Evolutionary conservation across 1,140 invertebrate species (phyloP), one percentile per base, ranked within the genome.

Genomic region (Dinoponera quadriceps): DNA sequence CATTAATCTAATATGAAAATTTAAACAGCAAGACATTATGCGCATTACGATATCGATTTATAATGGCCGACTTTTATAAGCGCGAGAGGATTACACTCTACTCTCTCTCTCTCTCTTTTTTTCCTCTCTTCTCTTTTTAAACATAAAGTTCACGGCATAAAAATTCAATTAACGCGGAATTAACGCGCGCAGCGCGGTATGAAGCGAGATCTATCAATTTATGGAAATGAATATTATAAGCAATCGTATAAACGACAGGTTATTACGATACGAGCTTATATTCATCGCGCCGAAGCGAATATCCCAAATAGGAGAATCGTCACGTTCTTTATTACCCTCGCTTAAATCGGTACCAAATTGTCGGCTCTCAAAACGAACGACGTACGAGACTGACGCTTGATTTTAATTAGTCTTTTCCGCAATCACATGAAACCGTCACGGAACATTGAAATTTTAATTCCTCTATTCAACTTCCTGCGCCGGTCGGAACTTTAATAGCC

Each of bases 381-480:
- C 69, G 29, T 86, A 83, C 33, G 62, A 51, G 73, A 38, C 18
- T 57, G 81, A 78, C 60, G 73, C 54, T 54, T 20, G 86, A 68
- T 87, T 87, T 88, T 88, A 88, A 88, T 88, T 87, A 87, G 85
- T 25, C 75, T 55, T 86, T 68, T 49, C 63, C 73, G 25, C 51
- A 62, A 65, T 78, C 81, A 78, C 66, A 57, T 44, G 68, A 44
- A 77, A 81, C 69, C 69, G 20, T 71, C 55, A 20, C 48, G 48
- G 59, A 33, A 38, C 59, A 38, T 60, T 75, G 63, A 84, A 75
- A 84, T 84, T 87, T 82, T 82, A 68, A 84, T 75, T 78, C 51
- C 68, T 73, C 54, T 27, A 72, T 82, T 85, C 51, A 73, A 73
- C 85, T 84, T 78, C 14, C 22, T 20, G 16, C 33, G 38, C 11